Base-by-base conservation (phyloP, 35 echinoderm and acorn worm species). In the Acanthaster planci region DNA sequence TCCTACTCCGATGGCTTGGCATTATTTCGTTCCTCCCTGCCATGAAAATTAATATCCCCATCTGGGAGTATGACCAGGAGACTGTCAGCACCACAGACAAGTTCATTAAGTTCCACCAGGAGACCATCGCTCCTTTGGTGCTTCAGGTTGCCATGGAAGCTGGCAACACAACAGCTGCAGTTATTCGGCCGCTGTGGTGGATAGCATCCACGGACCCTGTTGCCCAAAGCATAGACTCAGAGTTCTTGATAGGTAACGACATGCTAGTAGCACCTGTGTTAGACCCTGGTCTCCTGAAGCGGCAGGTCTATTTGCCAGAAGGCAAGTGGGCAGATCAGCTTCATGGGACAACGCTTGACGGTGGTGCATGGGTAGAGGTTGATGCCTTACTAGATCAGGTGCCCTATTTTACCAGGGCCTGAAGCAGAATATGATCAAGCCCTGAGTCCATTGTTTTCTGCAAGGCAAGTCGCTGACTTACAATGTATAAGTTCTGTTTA, bases 131-230 rank as follows among this genome's bases (percentile, higher is more conserved):
- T 19, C 96, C 87, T 7, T 79, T 57, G 26, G 30, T 99, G 10
- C 1, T 89, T 40, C 36, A 76, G 67, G 85, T 94, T 35, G 96
- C 84, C 17, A 77, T 82, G 40, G 84, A 91, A 23, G 76, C 75
- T 30, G 23, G 84, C 32, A 22, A 79, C 42, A 85, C 83, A 72
- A 88, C 91, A 17, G 87, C 79, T 18, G 88, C 95, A 2, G 87
- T 98, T 37, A 91, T 98, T 16, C 57, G 95, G 87, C 95, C 95
- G 37, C 68, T 98, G 17, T 98, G 95, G 95, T 98, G 95, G 95
- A 85, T 90, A 16, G 88, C 88, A 8, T 88, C 91, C 17, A 47
- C 68, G 22, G 91, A 93, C 85, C 53, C 84, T 52, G 39, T 79
- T 54, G 95, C 95, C 30, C 77, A 84, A 27, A 91, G 79, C 16